Evolutionary conservation across 2,113 vertebrate genomes (phyloP).

Genomic region (Ptyas mucosa): DNA sequence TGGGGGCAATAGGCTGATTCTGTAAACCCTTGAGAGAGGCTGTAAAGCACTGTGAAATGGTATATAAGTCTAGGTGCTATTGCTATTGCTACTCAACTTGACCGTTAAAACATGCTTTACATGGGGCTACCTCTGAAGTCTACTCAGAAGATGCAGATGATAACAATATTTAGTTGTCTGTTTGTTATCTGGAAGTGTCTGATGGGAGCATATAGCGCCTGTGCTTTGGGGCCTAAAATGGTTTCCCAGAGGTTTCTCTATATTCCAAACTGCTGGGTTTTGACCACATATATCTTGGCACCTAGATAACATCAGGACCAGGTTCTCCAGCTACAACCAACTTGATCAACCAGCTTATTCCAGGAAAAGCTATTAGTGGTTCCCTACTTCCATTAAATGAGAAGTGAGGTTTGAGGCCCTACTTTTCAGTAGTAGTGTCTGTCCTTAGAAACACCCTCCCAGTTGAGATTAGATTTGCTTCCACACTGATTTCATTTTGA

Average conservation of each 20-base stretch:
- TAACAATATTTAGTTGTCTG: neutral
- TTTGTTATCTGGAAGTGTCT: neutral
- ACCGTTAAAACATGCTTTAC: neutral
- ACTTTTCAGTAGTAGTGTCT: neutral
- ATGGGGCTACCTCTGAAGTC: neutral
- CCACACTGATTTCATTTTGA: neutral
- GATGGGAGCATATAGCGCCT: neutral
- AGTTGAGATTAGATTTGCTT: neutral
- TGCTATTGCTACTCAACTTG: neutral
- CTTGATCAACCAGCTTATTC: neutral
- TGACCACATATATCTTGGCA: neutral
- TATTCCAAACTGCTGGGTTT: neutral
- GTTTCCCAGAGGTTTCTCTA: neutral
- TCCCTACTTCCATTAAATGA: neutral
- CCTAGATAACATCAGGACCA: neutral
- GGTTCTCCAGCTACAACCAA: neutral
- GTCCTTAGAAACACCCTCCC: neutral
- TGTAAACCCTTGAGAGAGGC: neutral
- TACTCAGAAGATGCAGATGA: neutral
- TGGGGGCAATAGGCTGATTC: neutral
- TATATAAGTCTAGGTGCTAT: neutral
- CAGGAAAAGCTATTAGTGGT: neutral
- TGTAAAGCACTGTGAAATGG: neutral
- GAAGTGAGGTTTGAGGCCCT: neutral
- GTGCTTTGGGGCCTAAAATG: neutral